Base-by-base conservation (phyloP, 2,888 invertebrate species). In the Drosophila ezoana region DNA sequence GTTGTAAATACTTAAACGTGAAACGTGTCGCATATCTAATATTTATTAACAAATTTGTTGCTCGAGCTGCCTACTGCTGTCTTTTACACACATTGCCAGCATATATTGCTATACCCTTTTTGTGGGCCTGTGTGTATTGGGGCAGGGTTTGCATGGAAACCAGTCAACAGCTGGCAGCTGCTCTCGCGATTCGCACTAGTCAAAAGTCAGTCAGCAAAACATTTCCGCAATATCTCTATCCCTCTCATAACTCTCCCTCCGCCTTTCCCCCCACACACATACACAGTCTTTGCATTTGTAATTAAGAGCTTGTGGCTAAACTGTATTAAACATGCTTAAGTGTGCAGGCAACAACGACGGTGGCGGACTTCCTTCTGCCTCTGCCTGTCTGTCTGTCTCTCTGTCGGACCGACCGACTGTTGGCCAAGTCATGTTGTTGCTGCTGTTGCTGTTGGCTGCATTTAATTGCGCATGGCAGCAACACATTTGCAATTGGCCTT, bases 281-380 rank as follows among this genome's bases (percentile, higher is more conserved):
- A 8, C 28, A 28, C 28, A 28, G 28, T 28, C 44, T 38, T 49
- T 75, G 79, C 82, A 84, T 91, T 89, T 81, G 85, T 90, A 89
- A 91, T 90, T 91, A 91, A 90, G 90, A 88, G 88, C 90, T 91
- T 91, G 90, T 87, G 91, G 90, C 90, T 90, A 91, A 90, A 90
- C 90, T 91, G 90, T 90, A 90, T 91, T 90, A 91, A 91, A 90
- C 89, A 90, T 90, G 90, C 89, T 87, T 90, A 90, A 91, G 87
- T 91, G 90, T 87, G 89, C 90, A 90, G 83, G 79, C 85, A 63
- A 76, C 60, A 58, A 35, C 70, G 57, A 37, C 64, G 61, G 35
- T 73, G 73, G 32, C 64, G 60, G 53, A 82, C 81, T 87, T 88
- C 76, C 73, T 87, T 81, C 59, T 66, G 52, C 44, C 45, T 23